A percentile compares a stretch with the other conserved stretches of the same genome.
phyloP scores from a whole-genome alignment of 2,888 invertebrate genomes.

The Plebejus anna region DNA sequence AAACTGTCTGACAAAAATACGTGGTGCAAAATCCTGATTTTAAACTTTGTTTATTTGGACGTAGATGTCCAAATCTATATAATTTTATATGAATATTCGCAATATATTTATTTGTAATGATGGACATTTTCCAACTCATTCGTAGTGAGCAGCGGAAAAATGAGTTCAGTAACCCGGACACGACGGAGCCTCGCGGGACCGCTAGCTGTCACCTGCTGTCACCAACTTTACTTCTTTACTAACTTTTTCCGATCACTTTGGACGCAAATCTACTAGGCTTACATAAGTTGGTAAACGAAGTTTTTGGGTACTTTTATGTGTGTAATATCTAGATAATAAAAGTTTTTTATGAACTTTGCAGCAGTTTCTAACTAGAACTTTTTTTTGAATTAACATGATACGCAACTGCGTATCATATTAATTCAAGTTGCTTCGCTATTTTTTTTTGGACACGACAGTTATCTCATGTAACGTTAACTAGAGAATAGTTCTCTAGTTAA shows the following conservation, averaged over 20 bases:
- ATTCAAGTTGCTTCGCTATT: too few relatives aligned
- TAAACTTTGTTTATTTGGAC: background rate
- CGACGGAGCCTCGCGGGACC: slow-evolving; percentile 26
- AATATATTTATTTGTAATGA: background rate
- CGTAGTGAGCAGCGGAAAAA: slow-evolving; percentile 5
- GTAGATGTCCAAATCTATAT: background rate
- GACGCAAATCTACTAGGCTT: background rate
- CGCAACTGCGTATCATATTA: background rate
- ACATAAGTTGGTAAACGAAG: background rate
- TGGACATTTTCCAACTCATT: background rate
- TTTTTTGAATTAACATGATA: too few relatives aligned
- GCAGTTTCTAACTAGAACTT: background rate
- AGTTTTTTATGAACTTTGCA: background rate
- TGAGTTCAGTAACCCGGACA: slow-evolving; percentile 28
- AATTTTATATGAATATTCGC: background rate
- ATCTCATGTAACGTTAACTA: background rate
- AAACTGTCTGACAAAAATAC: background rate
- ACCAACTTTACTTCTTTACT: background rate
- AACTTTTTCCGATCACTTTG: background rate
- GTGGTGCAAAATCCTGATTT: too few relatives aligned
- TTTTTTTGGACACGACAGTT: background rate
- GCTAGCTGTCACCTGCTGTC: slow-evolving; percentile 7
- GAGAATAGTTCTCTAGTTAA: too few relatives aligned
- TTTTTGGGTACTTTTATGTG: background rate
- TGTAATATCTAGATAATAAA: too few relatives aligned